Base-by-base conservation (phyloP, 2,113 vertebrate species). In the Montifringilla adamsi region DNA sequence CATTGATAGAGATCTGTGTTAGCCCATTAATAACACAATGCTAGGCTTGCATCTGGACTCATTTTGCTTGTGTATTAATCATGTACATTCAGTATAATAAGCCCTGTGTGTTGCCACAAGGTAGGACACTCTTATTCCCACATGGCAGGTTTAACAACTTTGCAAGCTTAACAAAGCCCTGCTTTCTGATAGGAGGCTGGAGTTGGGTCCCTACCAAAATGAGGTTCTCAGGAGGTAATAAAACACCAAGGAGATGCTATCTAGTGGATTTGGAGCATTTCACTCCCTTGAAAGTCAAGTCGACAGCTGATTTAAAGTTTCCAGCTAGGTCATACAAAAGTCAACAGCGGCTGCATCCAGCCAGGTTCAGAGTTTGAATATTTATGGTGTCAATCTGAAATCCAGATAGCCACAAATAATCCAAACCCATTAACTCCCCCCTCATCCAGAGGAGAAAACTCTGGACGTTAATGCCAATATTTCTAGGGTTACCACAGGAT, bases 311-410 rank as follows among this genome's bases (percentile, higher is more conserved):
- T 97, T 98, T 98, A 98, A 98, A 97, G 98, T 98, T 97, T 97
- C 97, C 93, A 96, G 97, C 97, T 96, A 96, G 98, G 97, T 97
- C 98, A 97, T 94, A 96, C 89, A 98, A 97, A 98, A 98, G 98
- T 97, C 98, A 98, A 86, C 75, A 52, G 95, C 75, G 31, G 94
- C 96, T 95, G 96, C 96, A 97, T 98, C 95, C 96, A 97, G 97
- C 97, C 82, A 95, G 95, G 93, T 96, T 97, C 97, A 95, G 97
- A 97, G 96, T 97, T 95, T 98, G 97, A 98, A 98, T 98, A 98
- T 98, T 98, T 98, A 98, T 97, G 97, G 97, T 97, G 97, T 98
- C 97, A 97, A 97, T 97, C 97, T 97, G 97, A 98, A 98, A 98
- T 97, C 98, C 97, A 98, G 98, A 98, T 98, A 97, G 97, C 98